These are phyloP conservation scores for Hyperopisus bebe DNA, from an alignment of 2,113 vertebrate genomes.

Conservation along the genomic window DNA sequence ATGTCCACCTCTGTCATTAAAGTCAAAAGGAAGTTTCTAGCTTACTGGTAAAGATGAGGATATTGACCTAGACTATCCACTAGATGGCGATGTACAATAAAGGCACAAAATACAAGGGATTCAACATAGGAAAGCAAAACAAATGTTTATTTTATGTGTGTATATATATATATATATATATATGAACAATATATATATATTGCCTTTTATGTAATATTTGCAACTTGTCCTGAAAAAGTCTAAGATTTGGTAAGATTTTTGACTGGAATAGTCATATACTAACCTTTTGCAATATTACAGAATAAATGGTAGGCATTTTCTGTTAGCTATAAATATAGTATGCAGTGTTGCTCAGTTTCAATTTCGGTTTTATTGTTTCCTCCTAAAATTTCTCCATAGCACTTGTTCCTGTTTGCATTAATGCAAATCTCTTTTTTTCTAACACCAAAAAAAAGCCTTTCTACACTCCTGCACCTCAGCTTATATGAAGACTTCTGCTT, in stretches of 20 bases:
- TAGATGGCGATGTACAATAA: constrained; percentile 37
- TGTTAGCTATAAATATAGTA: neutral
- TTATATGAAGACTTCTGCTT: neutral
- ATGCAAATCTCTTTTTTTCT: neutral
- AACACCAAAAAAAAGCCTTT: neutral
- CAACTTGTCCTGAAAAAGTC: too few relatives aligned
- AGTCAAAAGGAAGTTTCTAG: neutral
- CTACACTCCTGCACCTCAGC: neutral
- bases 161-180: too few relatives aligned
- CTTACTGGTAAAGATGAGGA: constrained; percentile 47
- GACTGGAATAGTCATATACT: neutral
- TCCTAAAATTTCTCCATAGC: neutral
- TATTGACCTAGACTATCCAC: constrained; percentile 65
- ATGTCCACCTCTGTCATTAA: too few relatives aligned
- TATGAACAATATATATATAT: too few relatives aligned
- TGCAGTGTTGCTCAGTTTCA: neutral
- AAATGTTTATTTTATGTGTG: neutral
- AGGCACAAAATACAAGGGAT: neutral
- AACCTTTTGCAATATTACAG: neutral
- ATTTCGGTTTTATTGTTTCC: neutral
- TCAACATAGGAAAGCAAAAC: neutral
- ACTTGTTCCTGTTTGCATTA: neutral
- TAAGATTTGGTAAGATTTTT: too few relatives aligned
- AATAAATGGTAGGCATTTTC: neutral
- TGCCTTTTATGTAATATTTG: neutral